Evolutionary conservation across 2,888 invertebrate species (phyloP).

Genomic region (Yponomeuta plumbellus): DNA sequence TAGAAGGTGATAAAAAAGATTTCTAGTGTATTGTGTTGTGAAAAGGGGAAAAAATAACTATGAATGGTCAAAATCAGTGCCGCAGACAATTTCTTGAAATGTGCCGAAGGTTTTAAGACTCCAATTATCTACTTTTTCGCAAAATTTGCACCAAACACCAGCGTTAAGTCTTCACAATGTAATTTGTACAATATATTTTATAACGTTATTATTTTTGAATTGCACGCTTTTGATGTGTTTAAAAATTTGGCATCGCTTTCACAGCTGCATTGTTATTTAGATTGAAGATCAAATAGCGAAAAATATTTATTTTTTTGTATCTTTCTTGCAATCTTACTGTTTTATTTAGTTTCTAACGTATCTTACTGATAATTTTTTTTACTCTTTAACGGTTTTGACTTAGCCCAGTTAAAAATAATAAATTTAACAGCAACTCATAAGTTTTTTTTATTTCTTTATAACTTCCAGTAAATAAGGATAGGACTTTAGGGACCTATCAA

Average conservation of each 20-base stretch:
- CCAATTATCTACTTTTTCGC: conserved; percentile 49
- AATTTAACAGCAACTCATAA: too few species aligned
- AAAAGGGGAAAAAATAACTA: conserved; percentile 27
- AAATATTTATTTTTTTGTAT: background rate
- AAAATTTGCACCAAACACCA: conserved; percentile 65
- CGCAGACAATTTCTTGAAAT: conserved; percentile 16
- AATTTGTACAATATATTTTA: conserved; percentile 46
- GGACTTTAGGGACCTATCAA: too few species aligned
- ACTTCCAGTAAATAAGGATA: too few species aligned
- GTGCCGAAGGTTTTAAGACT: conserved; percentile 66
- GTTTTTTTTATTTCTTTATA: too few species aligned
- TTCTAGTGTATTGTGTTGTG: background rate
- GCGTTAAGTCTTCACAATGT: conserved; percentile 66
- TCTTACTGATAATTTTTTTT: too few species aligned
- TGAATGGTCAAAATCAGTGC: conserved; percentile 49
- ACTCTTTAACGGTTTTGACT: too few species aligned
- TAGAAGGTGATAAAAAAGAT: background rate
- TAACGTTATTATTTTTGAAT: conserved; percentile 34
- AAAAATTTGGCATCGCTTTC: conserved; percentile 17
- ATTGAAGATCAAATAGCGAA: conserved; percentile 21
- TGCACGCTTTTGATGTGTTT: conserved; percentile 59
- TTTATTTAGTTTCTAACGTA: too few species aligned
- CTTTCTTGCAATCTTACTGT: too few species aligned
- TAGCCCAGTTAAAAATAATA: too few species aligned
- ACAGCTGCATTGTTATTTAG: conserved; percentile 31